Evolutionary conservation across 2,888 invertebrate species (phyloP), one percentile per base, ranked within the genome.

Genomic region (Cataglyphis altisquamis): DNA sequence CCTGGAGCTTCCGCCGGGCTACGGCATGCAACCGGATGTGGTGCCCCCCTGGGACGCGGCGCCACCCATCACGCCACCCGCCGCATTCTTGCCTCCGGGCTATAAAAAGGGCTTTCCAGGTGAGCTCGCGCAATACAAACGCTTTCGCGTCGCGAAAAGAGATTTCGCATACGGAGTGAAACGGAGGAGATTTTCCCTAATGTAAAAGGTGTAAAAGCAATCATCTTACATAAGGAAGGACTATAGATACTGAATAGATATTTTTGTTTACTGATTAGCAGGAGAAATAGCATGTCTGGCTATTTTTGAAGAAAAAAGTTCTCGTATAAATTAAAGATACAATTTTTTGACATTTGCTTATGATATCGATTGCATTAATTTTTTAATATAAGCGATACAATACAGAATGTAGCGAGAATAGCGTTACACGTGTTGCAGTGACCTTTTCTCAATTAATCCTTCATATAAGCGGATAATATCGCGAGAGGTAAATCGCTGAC

Each of bases 51-150:
- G 96, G 96, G 96, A 96, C 89, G 94, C 95, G 8, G 96, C 96
- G 86, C 96, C 96, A 41, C 97, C 97, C 41, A 97, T 97, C 88
- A 97, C 97, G 45, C 97, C 97, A 39, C 97, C 97, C 21, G 96
- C 97, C 10, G 96, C 96, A 82, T 97, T 97, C 92, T 95, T 96
- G 74, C 96, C 96, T 4, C 96, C 96, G 36, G 96, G 96, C 62
- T 96, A 96, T 91, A 96, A 95, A 89, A 95, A 95, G 88, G 94
- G 93, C 70, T 93, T 93, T 83, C 90, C 93, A 92, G 94, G 94
- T 94, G 93, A 93, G 93, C 81, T 67, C 48, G 48, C 18, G n/a
- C 48, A 8, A n/a, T n/a, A n/a, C n/a, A 52, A 52, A 6, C 18
- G 48, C 39, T 25, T 18, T 18, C n/a, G 32, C 10, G 12, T 21